These are phyloP conservation scores for Pterophyllum scalare DNA, from an alignment of 2,113 vertebrate genomes.

Conservation along the genomic window DNA sequence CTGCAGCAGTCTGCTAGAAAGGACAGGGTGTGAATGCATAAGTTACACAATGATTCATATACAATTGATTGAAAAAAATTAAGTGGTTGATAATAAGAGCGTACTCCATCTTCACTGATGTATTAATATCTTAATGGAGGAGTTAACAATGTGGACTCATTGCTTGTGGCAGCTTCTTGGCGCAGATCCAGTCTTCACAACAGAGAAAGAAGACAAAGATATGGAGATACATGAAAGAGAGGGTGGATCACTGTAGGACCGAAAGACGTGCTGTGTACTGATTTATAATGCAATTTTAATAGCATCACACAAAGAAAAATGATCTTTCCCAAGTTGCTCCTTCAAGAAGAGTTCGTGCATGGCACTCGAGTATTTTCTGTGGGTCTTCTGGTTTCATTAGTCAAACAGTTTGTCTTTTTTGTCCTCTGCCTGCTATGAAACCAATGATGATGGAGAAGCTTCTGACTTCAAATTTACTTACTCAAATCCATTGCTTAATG, in stretches of 20 bases:
- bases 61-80: constrained; percentile 13
- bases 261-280: constrained; percentile 17
- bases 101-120: constrained; percentile 5
- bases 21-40: neutral
- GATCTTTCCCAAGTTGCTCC: neutral
- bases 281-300: constrained; percentile 41
- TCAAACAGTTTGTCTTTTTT: constrained; percentile 9
- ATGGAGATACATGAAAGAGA: constrained; percentile 6
- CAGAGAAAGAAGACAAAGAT: constrained; percentile 16
- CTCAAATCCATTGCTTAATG: neutral
- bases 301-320: constrained; percentile 23
- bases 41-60: constrained; percentile 10
- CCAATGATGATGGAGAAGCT: constrained; percentile 13
- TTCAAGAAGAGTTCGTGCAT: neutral
- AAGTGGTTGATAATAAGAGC: constrained; percentile 39
- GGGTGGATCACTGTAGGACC: constrained; percentile 27
- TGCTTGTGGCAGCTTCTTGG: constrained; percentile 30
- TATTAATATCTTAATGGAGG: constrained; percentile 46
- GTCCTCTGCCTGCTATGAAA: constrained; percentile 14
- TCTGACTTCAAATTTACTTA: constrained; percentile 20
- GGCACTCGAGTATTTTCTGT: neutral
- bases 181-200: constrained; percentile 35
- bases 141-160: constrained; percentile 34
- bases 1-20: neutral
- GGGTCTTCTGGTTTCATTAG: constrained; percentile 15